A percentile compares a stretch with the other conserved stretches of the same genome.
Conservation (phyloP, 2,797 vertebrate genomes). For the Echiichthys vipera region DNA sequence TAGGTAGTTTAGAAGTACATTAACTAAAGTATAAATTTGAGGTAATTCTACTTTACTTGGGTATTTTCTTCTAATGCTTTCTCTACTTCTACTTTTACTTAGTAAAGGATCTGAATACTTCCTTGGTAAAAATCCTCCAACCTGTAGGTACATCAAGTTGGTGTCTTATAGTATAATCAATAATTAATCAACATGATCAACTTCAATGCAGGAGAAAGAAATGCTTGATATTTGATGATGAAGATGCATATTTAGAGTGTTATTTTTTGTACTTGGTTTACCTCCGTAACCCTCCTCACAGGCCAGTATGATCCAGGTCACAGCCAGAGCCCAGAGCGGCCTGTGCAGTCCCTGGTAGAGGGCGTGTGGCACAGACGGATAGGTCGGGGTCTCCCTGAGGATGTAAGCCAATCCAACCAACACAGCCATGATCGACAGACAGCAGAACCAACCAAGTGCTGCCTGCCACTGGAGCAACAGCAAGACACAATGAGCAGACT, state of each 20-base stretch:
- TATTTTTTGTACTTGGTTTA: conserved; percentile 25
- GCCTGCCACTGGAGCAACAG: conserved; percentile 81
- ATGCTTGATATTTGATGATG: neutral
- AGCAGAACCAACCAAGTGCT: conserved; percentile 83
- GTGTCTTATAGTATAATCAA: neutral
- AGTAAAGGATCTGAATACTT: too few species aligned
- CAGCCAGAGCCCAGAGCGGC: conserved; percentile 84
- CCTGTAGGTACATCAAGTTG: neutral
- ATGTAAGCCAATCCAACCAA: conserved; percentile 82
- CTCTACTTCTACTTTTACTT: too few species aligned
- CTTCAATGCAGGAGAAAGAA: conserved; percentile 2
- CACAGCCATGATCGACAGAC: conserved; percentile 77
- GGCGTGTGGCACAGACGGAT: conserved; percentile 73
- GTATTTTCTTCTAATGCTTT: too few species aligned
- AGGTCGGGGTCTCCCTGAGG: conserved; percentile 75
- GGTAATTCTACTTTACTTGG: too few species aligned
- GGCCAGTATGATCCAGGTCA: conserved; percentile 88
- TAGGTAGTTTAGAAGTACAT: too few species aligned
- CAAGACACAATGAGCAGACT: neutral
- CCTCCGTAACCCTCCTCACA: conserved; percentile 90
- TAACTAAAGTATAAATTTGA: too few species aligned
- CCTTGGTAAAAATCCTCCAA: too few species aligned
- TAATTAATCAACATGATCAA: neutral
- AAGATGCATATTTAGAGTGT: neutral
- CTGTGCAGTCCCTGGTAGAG: conserved; percentile 90